Evolutionary conservation across 2,797 vertebrate genomes (phyloP).

Genomic region (Peromyscus melanophrys): DNA sequence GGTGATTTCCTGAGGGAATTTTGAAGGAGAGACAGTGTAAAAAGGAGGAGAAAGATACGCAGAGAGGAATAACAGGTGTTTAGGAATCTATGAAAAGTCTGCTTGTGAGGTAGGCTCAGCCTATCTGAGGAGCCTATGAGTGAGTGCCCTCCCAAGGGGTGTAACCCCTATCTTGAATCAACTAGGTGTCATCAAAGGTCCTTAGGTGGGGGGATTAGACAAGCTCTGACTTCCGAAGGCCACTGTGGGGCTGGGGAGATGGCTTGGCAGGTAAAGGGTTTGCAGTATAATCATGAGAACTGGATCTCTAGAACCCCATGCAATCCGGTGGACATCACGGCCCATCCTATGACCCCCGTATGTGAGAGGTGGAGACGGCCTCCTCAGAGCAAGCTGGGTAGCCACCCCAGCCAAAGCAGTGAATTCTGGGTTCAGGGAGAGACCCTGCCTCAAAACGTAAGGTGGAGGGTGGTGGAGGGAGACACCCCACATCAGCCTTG

Average conservation of each 20-base stretch:
- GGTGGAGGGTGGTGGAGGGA: not conserved
- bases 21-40: not conserved
- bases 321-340: not conserved
- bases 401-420: not conserved
- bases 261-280: not conserved
- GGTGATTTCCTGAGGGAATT: not conserved
- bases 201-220: not conserved
- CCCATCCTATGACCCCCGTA: too few species aligned
- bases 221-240: not conserved
- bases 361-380: not conserved
- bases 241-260: not conserved
- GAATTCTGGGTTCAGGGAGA: not conserved
- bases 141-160: accelerated
- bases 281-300: not conserved
- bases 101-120: accelerated
- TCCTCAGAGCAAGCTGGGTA: not conserved
- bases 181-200: not conserved
- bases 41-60: not conserved
- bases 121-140: accelerated
- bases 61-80: not conserved
- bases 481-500: not conserved
- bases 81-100: accelerated
- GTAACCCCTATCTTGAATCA: not conserved
- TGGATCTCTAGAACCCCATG: not conserved
- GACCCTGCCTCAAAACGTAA: not conserved